A percentile compares a stretch with the other conserved stretches of the same genome.
phyloP scores from a whole-genome alignment of 2,888 invertebrate species.

The Brenthis daphne region DNA sequence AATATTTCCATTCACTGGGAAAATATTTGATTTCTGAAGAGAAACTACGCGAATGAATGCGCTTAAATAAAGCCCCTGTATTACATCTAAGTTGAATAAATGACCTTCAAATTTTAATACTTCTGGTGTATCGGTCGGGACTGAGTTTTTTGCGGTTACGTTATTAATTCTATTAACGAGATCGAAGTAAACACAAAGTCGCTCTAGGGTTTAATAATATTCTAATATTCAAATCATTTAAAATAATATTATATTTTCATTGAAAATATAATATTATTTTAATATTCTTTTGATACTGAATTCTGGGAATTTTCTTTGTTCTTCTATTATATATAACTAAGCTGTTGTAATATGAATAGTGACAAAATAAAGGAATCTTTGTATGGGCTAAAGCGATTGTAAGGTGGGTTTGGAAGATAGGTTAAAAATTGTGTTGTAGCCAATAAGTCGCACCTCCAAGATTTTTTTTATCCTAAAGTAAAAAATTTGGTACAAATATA shows the following conservation, averaged over 20 bases:
- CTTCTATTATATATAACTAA: too few species aligned
- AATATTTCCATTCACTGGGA: slow-evolving; percentile 11
- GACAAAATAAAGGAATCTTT: too few species aligned
- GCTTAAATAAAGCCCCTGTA: slow-evolving; percentile 28
- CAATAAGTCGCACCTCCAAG: too few species aligned
- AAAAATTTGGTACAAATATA: too few species aligned
- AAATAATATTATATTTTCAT: background rate
- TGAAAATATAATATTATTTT: too few species aligned
- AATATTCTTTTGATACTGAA: too few species aligned
- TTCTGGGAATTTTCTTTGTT: too few species aligned
- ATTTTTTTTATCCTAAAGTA: too few species aligned
- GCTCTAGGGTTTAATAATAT: slow-evolving; percentile 25
- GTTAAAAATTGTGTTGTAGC: too few species aligned
- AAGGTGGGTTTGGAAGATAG: too few species aligned
- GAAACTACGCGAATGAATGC: slow-evolving; percentile 26
- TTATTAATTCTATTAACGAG: slow-evolving; percentile 30
- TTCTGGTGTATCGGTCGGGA: slow-evolving; percentile 15
- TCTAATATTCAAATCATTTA: slow-evolving; percentile 20
- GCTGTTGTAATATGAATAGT: too few species aligned
- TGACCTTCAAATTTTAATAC: slow-evolving; percentile 34
- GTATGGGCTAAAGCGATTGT: too few species aligned
- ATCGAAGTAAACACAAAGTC: slow-evolving; percentile 24
- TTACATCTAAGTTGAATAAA: slow-evolving; percentile 32
- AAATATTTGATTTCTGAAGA: slow-evolving; percentile 21
- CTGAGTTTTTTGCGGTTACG: slow-evolving; percentile 24